phyloP scores from a whole-genome alignment of 1,140 invertebrate species.

The Trissolcus basalis region DNA sequence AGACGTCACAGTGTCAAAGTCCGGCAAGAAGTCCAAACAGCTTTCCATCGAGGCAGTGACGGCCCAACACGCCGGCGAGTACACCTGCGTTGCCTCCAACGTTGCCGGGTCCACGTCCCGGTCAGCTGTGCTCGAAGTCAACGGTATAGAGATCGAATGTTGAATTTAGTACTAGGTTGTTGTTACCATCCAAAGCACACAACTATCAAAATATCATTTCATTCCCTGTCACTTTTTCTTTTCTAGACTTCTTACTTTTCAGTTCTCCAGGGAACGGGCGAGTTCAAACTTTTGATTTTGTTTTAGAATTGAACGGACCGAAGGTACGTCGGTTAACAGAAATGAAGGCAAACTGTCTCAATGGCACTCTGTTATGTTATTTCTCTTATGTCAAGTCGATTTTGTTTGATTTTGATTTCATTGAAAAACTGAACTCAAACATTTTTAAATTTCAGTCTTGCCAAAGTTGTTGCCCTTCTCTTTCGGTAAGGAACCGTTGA shows the following conservation, averaged over 20 bases:
- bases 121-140: constrained; percentile 82
- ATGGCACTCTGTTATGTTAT: too few species aligned
- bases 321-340: too few species aligned
- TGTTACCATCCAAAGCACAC: too few species aligned
- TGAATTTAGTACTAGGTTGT: neutral
- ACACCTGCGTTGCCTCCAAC: constrained; percentile 85
- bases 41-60: constrained; percentile 80
- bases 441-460: constrained; percentile 76
- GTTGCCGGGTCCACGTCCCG: constrained; percentile 81
- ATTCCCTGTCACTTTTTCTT: too few species aligned
- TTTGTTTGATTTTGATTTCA: too few species aligned
- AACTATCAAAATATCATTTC: too few species aligned
- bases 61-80: constrained; percentile 80
- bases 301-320: too few species aligned
- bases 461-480: constrained; percentile 79
- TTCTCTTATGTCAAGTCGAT: too few species aligned
- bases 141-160: constrained; percentile 77
- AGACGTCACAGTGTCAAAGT: constrained; percentile 80
- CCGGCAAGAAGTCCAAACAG: constrained; percentile 81
- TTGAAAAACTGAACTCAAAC: constrained; percentile 57
- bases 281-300: too few species aligned
- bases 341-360: too few species aligned
- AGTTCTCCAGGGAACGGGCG: too few species aligned
- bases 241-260: too few species aligned
- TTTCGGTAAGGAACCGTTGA: constrained; percentile 77